A percentile compares a stretch with the other conserved stretches of the same genome.
phyloP scores from a whole-genome alignment of 2,888 invertebrate species.

The Anorthoa munda region DNA sequence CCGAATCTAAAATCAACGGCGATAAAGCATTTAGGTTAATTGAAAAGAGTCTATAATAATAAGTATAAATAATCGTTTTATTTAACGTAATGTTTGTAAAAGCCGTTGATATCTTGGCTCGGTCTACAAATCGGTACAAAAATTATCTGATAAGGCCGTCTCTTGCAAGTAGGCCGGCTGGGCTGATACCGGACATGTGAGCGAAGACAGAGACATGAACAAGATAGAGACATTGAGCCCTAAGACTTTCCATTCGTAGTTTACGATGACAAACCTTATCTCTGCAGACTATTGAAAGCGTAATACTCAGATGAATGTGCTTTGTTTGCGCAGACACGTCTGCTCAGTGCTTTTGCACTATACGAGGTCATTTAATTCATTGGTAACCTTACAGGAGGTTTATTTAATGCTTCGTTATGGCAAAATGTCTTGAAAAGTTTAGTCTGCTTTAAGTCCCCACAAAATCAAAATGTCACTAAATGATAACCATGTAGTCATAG shows the following conservation, averaged over 20 bases:
- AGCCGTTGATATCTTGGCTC: constrained; percentile 30
- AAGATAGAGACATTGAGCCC: constrained; percentile 30
- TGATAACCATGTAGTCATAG: no score
- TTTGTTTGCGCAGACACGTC: constrained; percentile 10
- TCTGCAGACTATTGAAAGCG: not conserved
- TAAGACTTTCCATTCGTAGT: constrained; percentile 51
- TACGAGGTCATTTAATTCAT: no score
- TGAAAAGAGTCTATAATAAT: constrained; percentile 18
- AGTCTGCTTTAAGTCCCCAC: not conserved
- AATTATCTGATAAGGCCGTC: constrained; percentile 57
- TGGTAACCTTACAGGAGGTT: no score
- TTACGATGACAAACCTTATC: constrained; percentile 36
- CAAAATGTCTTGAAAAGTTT: no score
- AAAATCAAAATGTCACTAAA: not conserved
- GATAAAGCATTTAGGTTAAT: constrained; percentile 58
- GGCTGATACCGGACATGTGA: constrained; percentile 53
- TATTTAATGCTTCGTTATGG: no score
- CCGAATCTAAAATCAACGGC: constrained; percentile 42
- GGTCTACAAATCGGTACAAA: constrained; percentile 39
- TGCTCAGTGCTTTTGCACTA: not conserved
- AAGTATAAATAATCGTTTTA: constrained; percentile 44
- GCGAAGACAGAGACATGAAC: constrained; percentile 18
- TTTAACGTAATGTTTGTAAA: constrained; percentile 33
- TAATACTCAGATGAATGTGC: not conserved
- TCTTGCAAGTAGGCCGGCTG: constrained; percentile 55